These are phyloP conservation scores for Aurelia aurita complex sp. Pacific DNA, from an alignment of 30 jellyfish, hydroid and myxozoan genomes.

Conservation along the genomic window DNA sequence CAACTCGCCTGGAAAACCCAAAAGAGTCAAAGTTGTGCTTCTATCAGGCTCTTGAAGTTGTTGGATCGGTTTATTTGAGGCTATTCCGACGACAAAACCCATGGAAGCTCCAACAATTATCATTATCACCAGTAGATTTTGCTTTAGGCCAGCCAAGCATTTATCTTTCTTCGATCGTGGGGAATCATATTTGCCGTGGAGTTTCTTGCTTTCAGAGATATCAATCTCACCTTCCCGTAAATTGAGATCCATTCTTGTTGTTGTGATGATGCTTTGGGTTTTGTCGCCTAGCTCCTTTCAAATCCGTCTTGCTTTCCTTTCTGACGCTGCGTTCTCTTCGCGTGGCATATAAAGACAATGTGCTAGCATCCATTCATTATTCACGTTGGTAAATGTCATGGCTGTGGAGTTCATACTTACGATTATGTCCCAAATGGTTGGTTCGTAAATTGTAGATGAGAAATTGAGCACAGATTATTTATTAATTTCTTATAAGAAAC, in stretches of 20 bases:
- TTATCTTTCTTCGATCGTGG: conserved; percentile 43
- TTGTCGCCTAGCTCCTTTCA: background rate
- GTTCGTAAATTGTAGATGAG: too few relatives aligned
- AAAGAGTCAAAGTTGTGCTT: conserved; percentile 64
- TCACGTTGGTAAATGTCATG: too few relatives aligned
- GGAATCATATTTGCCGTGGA: conserved; percentile 21
- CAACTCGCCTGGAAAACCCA: conserved; percentile 96
- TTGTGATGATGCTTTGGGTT: background rate
- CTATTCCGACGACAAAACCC: conserved; percentile 84
- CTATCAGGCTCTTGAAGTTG: conserved; percentile 73
- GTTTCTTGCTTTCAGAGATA: conserved; percentile 37
- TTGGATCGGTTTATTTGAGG: conserved; percentile 72
- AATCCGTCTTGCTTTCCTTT: background rate
- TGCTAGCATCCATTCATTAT: background rate
- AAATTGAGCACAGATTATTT: too few relatives aligned
- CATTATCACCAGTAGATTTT: conserved; percentile 66
- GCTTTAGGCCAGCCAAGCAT: conserved; percentile 56
- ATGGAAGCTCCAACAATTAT: conserved; percentile 76
- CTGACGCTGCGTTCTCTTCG: background rate
- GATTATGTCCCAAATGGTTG: too few relatives aligned
- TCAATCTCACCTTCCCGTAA: conserved; percentile 56
- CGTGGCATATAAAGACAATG: background rate
- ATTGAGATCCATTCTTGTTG: conserved; percentile 41
- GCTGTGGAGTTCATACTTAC: too few relatives aligned
- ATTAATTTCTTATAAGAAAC: too few relatives aligned